Evolutionary conservation across 2,888 invertebrate species (phyloP).

Genomic region (Caenorhabditis sp.): DNA sequence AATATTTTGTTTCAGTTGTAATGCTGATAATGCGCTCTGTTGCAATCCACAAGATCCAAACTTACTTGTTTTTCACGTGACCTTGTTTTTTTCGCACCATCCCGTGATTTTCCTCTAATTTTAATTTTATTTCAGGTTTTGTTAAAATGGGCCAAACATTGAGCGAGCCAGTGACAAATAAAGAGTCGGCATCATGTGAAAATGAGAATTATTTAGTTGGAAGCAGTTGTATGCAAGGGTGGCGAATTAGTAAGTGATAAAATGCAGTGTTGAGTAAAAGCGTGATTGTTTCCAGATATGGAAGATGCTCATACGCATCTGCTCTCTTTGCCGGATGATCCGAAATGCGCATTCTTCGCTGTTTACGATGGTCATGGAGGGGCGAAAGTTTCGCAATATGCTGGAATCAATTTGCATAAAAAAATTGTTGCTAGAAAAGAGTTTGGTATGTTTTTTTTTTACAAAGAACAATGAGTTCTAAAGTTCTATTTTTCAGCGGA

Average conservation of each 20-base stretch:
- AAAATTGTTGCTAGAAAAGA: slow-evolving; percentile 79
- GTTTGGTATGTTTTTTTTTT: slow-evolving; percentile 51
- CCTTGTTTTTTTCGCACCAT: not conserved
- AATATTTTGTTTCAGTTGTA: no score
- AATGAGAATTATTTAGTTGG: slow-evolving; percentile 77
- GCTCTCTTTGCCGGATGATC: slow-evolving; percentile 84
- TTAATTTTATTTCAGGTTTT: not conserved
- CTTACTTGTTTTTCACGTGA: not conserved
- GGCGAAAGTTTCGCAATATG: slow-evolving; percentile 81
- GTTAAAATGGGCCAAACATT: slow-evolving; percentile 90
- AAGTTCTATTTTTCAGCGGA: slow-evolving; percentile 76
- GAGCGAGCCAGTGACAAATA: slow-evolving; percentile 89
- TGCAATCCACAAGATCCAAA: no score
- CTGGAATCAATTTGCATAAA: slow-evolving; percentile 92
- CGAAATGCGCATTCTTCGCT: slow-evolving; percentile 90
- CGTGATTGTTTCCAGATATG: slow-evolving; percentile 77
- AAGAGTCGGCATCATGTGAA: slow-evolving; percentile 70
- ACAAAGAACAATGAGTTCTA: no score
- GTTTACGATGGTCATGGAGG: slow-evolving; percentile 95
- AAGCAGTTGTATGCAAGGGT: slow-evolving; percentile 99
- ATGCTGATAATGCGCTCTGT: no score
- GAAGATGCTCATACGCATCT: slow-evolving; percentile 98
- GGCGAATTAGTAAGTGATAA: slow-evolving; percentile 84
- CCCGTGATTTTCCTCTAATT: slow-evolving; percentile 3
- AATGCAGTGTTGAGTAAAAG: no score